phyloP scores from a whole-genome alignment of 2,797 vertebrate genomes.

The Liasis olivaceus region DNA sequence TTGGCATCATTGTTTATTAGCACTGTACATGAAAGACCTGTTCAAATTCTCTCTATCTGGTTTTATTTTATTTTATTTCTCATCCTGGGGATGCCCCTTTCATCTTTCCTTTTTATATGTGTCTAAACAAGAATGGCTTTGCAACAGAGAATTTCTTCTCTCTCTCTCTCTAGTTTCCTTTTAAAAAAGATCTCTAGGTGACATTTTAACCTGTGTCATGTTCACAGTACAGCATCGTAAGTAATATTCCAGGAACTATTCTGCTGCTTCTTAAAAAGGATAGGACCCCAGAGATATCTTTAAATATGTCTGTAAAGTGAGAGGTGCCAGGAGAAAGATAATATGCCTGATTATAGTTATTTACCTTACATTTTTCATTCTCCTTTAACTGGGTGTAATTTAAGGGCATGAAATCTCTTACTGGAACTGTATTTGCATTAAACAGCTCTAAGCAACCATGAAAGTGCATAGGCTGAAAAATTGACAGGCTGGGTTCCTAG shows the following conservation, averaged over 20 bases:
- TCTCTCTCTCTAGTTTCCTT: background rate
- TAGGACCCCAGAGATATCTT: slow-evolving; percentile 81
- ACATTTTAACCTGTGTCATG: slow-evolving; percentile 81
- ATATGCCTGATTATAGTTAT: slow-evolving; percentile 86
- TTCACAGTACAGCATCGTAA: slow-evolving; percentile 74
- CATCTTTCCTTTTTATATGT: slow-evolving; percentile 58
- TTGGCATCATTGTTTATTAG: slow-evolving; percentile 40
- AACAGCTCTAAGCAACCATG: slow-evolving; percentile 84
- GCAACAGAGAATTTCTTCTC: slow-evolving; percentile 71
- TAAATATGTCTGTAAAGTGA: slow-evolving; percentile 84
- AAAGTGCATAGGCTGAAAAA: slow-evolving; percentile 82
- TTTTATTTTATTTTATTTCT: slow-evolving; percentile 65
- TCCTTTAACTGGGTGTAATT: slow-evolving; percentile 85
- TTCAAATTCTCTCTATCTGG: slow-evolving; percentile 57
- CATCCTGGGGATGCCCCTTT: slow-evolving; percentile 60
- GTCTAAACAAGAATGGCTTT: slow-evolving; percentile 62
- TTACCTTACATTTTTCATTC: slow-evolving; percentile 85
- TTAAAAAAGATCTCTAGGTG: slow-evolving; percentile 74
- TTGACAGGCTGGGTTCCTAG: slow-evolving; percentile 80
- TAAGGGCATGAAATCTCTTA: slow-evolving; percentile 85
- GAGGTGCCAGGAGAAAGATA: slow-evolving; percentile 83
- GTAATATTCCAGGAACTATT: slow-evolving; percentile 79
- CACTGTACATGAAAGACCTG: slow-evolving; percentile 46
- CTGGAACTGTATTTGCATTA: slow-evolving; percentile 84
- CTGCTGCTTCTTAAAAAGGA: slow-evolving; percentile 80